Conservation (phyloP, 2,797 vertebrate genomes). For the Sebastolobus alascanus region DNA sequence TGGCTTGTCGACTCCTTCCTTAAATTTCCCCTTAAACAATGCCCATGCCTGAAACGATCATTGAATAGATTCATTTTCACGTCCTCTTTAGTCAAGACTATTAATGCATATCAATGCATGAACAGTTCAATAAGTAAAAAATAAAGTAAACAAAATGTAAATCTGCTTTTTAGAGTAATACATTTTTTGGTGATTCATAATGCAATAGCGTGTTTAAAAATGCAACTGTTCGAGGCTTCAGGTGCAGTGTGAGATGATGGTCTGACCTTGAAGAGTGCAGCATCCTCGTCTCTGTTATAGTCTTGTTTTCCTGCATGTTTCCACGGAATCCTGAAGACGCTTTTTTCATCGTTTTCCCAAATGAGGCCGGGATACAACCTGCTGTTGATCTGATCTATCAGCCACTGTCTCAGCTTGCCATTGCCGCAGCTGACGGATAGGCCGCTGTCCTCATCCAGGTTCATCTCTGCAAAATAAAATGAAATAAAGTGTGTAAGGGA, state of each 20-base stretch:
- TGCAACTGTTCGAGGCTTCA: background rate
- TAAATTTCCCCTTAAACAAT: conserved; percentile 97
- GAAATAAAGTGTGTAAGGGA: background rate
- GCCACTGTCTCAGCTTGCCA: conserved; percentile 98
- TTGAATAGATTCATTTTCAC: conserved; percentile 26
- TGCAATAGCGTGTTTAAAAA: background rate
- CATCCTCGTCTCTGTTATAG: conserved; percentile 98
- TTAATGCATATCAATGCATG: background rate
- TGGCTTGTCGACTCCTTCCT: conserved; percentile 97
- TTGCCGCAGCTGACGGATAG: conserved; percentile 94
- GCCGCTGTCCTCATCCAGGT: conserved; percentile 88
- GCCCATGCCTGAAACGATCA: conserved; percentile 92
- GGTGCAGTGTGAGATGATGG: background rate
- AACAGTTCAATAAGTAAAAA: background rate
- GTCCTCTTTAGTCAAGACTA: conserved; percentile 3
- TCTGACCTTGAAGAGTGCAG: conserved; percentile 96
- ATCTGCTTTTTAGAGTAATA: background rate
- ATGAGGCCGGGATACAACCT: conserved; percentile 92
- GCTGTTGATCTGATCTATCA: conserved; percentile 99
- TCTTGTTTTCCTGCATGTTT: conserved; percentile 99
- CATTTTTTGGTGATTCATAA: background rate
- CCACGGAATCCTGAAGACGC: conserved; percentile 98
- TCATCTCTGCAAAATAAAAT: conserved; percentile 79
- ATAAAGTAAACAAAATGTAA: background rate
- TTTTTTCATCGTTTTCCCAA: conserved; percentile 97